Evolutionary conservation across 2,888 invertebrate species (phyloP).

Genomic region (Stomorhina lunata): DNA sequence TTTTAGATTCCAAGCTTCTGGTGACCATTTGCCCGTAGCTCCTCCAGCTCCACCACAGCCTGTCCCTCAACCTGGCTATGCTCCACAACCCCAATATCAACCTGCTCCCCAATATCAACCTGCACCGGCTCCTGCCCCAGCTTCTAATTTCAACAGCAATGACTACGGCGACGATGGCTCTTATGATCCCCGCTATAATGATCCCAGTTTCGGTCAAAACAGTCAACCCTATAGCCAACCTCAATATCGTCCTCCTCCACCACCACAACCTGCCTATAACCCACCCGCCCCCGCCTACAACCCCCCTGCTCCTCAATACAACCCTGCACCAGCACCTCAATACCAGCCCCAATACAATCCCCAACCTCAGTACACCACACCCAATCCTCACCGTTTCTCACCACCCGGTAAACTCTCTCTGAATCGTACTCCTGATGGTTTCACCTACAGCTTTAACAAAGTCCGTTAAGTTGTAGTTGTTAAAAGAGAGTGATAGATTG

Average conservation of each 20-base stretch:
- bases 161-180: constrained; percentile 79
- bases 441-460: constrained; percentile 91
- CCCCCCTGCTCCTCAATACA: constrained; percentile 77
- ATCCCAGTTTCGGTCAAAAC: constrained; percentile 77
- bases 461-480: constrained; percentile 70
- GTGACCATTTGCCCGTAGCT: constrained; percentile 89
- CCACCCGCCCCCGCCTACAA: constrained; percentile 71
- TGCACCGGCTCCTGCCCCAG: constrained; percentile 76
- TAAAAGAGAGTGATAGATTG: constrained; percentile 72
- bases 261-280: constrained; percentile 78
- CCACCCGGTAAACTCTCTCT: constrained; percentile 92
- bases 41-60: constrained; percentile 81
- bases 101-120: constrained; percentile 80
- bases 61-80: constrained; percentile 82
- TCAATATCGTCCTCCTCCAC: constrained; percentile 80
- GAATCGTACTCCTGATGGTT: constrained; percentile 93
- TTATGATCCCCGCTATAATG: constrained; percentile 79
- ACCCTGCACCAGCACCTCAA: constrained; percentile 72
- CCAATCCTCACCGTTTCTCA: constrained; percentile 87
- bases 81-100: constrained; percentile 80
- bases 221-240: constrained; percentile 76
- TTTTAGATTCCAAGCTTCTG: constrained; percentile 86
- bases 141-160: constrained; percentile 71
- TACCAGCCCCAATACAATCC: constrained; percentile 72
- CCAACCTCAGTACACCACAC: constrained; percentile 81